Conservation (phyloP, 2,113 vertebrate species). For the Microcebus lehilahytsara region DNA sequence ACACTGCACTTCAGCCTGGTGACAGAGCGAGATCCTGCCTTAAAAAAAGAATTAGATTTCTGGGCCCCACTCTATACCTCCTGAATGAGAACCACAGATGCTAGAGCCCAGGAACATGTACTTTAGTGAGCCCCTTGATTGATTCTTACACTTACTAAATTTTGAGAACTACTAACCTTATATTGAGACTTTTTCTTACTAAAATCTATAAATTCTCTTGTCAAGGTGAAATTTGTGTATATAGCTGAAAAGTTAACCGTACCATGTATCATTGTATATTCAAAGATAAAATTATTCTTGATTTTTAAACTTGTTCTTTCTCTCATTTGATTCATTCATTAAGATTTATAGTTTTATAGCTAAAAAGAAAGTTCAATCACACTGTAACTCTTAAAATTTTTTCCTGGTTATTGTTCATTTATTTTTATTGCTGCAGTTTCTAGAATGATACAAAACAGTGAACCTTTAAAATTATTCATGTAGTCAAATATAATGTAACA, state of each 20-base stretch:
- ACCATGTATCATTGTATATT: not conserved
- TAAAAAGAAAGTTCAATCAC: not conserved
- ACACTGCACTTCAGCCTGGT: no score
- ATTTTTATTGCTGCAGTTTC: not conserved
- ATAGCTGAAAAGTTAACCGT: not conserved
- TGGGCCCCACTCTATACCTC: not conserved
- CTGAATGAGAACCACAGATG: not conserved
- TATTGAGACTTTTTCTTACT: not conserved
- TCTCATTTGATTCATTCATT: not conserved
- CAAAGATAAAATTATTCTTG: not conserved
- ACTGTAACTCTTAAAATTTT: not conserved
- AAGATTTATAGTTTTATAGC: not conserved
- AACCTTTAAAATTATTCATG: conserved; percentile 27
- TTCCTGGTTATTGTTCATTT: not conserved
- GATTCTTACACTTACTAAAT: not conserved
- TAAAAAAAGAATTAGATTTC: not conserved
- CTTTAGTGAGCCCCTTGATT: not conserved
- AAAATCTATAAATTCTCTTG: not conserved
- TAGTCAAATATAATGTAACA: not conserved
- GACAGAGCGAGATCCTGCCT: no score
- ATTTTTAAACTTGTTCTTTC: not conserved
- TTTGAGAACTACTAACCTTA: not conserved
- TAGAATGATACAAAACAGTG: not conserved
- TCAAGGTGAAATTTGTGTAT: not conserved
- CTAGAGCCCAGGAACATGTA: not conserved